Base-by-base conservation (phyloP, 2,888 invertebrate species). In the Cephalotes varians region DNA sequence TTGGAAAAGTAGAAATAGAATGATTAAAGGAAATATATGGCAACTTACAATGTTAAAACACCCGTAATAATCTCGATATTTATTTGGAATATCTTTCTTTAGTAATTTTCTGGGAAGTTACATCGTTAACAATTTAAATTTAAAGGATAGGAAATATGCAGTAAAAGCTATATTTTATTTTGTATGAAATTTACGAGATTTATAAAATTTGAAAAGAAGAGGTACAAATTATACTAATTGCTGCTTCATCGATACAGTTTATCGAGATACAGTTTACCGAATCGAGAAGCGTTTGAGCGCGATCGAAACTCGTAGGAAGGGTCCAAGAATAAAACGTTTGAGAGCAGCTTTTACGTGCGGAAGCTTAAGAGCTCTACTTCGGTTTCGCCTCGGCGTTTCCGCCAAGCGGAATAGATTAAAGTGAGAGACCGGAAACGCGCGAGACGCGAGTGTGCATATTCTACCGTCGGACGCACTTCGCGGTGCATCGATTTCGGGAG, bases 241-340 rank as follows among this genome's bases (percentile, higher is more conserved):
- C 7, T 40, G 37, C 21, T 40, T 21, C 21, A n/a, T 51, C 76
- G 28, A 65, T 65, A 10, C 65, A 76, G 74, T 25, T 74, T 49
- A 74, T n/a, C n/a, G n/a, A n/a, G 28, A 65, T 65, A 10, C 65
- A 76, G 65, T 31, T 76, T 40, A 40, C 37, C 10, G 40, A 51
- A 28, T 12, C 51, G 51, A 64, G n/a, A 10, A 65, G 65, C 15
- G 7, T 49, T 64, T 25, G 18, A 25, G 15, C 28, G 37, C n/a
- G 40, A 40, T 65, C 76, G 40, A 65, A 51, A 49, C 25, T 64
- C 18, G 25, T 34, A 18, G 34, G 64, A 34, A 62, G 62, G 49
- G 28, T 28, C 51, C 76, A 12, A 40, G 76, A 76, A 76, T 76
- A 76, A 76, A 76, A 65, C 65, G n/a, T 65, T 21, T 37, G 65